Base-by-base conservation (phyloP, 2,888 invertebrate species). In the Euclidia mi region DNA sequence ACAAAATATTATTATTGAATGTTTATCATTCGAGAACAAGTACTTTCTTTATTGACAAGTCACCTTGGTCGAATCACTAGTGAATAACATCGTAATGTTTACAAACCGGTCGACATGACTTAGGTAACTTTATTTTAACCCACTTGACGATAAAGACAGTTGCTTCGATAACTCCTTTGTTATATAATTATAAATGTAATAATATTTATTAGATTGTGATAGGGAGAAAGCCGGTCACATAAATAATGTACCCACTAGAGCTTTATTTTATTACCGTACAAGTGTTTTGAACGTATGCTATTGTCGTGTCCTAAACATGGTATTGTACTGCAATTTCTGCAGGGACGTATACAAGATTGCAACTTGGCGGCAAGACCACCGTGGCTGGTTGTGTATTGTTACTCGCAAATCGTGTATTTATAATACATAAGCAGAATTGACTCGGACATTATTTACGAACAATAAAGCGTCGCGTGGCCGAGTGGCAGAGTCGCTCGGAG, bases 381-480 rank as follows among this genome's bases (percentile, higher is more conserved):
- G 38, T 44, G 44, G 14, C 7, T 35, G 52, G 29, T 32, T 43
- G 17, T 44, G 28, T 48, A 47, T 50, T 55, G 66, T 51, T 69
- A 51, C 55, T 65, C 56, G 66, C 62, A 70, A 71, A 73, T 73
- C 61, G 65, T 58, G 47, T 67, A 45, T 65, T 72, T 72, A 79
- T 78, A 73, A 69, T 69, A 61, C 65, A 68, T 60, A 64, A 65
- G 47, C 47, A 63, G 65, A 66, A 68, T 57, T 58, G 49, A 66
- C 56, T 64, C 64, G 20, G 31, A 63, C 65, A 74, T 83, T 82
- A 84, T 87, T 84, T 85, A 87, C 76, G 81, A 76, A 75, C 82
- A 78, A 81, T 78, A 82, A 78, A 68, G 58, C 79, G 76, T 76
- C 72, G 74, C 61, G 67, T 61, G 67, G 53, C 60, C 55, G 56